Conservation (phyloP, 2,888 invertebrate genomes). For the Oeneis ivallda region DNA sequence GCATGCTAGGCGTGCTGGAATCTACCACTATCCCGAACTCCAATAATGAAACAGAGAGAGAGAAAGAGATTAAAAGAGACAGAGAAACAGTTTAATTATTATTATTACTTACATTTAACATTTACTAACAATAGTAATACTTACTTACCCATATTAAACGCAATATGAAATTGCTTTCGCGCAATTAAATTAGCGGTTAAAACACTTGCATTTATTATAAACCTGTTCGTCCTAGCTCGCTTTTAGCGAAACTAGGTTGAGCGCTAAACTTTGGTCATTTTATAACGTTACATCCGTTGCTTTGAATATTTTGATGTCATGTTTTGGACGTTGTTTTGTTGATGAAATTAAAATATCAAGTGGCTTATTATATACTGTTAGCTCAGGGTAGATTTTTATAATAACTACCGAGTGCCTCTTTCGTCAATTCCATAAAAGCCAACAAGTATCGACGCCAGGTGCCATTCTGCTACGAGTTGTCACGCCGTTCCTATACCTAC, state of each 20-base stretch:
- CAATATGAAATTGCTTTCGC: slow-evolving; percentile 13
- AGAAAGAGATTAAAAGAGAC: no score
- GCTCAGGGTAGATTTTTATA: background rate
- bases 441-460: no score
- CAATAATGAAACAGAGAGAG: no score
- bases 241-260: slow-evolving; percentile 31
- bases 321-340: slow-evolving; percentile 9
- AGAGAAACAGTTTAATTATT: background rate
- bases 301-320: slow-evolving; percentile 17
- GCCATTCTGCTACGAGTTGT: no score
- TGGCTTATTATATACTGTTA: background rate
- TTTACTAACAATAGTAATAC: background rate
- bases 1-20: no score
- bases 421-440: no score
- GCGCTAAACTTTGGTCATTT: slow-evolving; percentile 30
- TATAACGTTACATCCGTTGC: slow-evolving; percentile 17
- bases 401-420: no score
- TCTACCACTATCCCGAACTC: no score
- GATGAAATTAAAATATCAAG: background rate
- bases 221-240: slow-evolving; percentile 27
- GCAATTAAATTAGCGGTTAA: slow-evolving; percentile 29
- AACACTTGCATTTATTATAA: slow-evolving; percentile 41
- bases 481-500: no score
- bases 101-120: background rate
- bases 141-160: background rate